A percentile compares a stretch with the other conserved stretches of the same genome.
Conservation (phyloP, 2,888 invertebrate genomes). For the Cerastoderma edule region DNA sequence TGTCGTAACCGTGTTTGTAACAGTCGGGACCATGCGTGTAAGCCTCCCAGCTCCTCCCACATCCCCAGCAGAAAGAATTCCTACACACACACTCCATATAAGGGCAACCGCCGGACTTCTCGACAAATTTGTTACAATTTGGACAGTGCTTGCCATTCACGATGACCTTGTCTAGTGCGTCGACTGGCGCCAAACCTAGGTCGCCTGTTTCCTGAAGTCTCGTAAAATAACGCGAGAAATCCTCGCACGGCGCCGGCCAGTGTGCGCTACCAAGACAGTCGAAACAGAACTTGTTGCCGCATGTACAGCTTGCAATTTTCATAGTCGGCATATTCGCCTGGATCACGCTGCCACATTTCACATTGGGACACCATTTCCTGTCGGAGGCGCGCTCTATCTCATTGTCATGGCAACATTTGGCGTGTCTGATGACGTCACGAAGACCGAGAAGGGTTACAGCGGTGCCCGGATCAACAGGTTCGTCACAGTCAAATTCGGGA, state of each 20-base stretch:
- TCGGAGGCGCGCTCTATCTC: constrained; percentile 48
- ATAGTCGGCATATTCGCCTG: constrained; percentile 29
- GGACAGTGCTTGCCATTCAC: constrained; percentile 69
- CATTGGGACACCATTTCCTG: constrained; percentile 68
- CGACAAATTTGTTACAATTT: constrained; percentile 63
- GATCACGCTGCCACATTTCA: constrained; percentile 62
- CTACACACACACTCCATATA: constrained; percentile 65
- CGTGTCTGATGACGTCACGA: constrained; percentile 39
- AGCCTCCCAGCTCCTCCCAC: constrained; percentile 45
- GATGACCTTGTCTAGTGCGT: constrained; percentile 18
- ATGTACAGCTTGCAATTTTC: constrained; percentile 54
- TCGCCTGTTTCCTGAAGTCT: constrained; percentile 55
- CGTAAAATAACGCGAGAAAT: constrained; percentile 44
- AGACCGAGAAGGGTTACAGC: constrained; percentile 44
- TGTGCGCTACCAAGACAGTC: constrained; percentile 65
- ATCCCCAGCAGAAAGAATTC: constrained; percentile 68
- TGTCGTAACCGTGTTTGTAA: constrained; percentile 5
- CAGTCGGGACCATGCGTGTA: neutral
- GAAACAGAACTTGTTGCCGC: constrained; percentile 65
- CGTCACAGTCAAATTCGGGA: constrained; percentile 64
- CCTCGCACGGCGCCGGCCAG: constrained; percentile 69
- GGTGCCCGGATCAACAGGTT: constrained; percentile 52
- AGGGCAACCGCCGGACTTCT: constrained; percentile 68
- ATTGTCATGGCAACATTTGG: constrained; percentile 51
- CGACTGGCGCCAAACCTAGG: constrained; percentile 32